These are phyloP conservation scores for Tiaroga cobitis DNA, from an alignment of 2,797 vertebrate species.

Conservation along the genomic window DNA sequence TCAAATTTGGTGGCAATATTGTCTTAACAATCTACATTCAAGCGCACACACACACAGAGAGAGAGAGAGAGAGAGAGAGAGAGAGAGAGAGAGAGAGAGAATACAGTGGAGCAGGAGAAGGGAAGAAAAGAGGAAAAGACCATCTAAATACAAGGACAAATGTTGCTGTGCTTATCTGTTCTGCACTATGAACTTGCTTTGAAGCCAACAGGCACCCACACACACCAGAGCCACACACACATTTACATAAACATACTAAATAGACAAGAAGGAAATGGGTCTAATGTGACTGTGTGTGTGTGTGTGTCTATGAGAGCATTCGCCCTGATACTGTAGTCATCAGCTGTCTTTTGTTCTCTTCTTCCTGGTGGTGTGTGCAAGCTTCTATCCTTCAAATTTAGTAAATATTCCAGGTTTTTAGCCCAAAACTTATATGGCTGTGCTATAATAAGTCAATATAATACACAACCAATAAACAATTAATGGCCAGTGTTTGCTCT, in stretches of 20 bases:
- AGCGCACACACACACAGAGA: background rate
- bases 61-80: too few species aligned
- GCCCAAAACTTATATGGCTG: background rate
- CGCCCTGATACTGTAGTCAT: background rate
- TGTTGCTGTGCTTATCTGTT: conserved; percentile 63
- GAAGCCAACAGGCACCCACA: conserved; percentile 50
- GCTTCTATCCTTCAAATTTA: background rate
- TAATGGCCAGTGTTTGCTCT: background rate
- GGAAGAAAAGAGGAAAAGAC: conserved; percentile 40
- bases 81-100: background rate
- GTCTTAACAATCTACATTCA: conserved; percentile 33
- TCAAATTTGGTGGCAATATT: background rate
- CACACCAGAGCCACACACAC: conserved; percentile 11
- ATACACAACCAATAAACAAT: background rate
- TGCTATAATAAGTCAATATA: background rate
- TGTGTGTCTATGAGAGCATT: background rate
- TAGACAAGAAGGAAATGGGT: background rate
- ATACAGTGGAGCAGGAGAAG: background rate
- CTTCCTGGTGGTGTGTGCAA: background rate
- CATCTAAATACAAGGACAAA: conserved; percentile 64
- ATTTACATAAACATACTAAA: conserved; percentile 15
- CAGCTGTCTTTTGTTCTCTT: background rate
- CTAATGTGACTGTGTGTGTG: background rate
- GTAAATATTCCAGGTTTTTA: background rate
- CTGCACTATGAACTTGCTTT: conserved; percentile 59